Evolutionary conservation across 2,888 invertebrate genomes (phyloP), one percentile per base, ranked within the genome.

Genomic region (Ochropacha duplaris): DNA sequence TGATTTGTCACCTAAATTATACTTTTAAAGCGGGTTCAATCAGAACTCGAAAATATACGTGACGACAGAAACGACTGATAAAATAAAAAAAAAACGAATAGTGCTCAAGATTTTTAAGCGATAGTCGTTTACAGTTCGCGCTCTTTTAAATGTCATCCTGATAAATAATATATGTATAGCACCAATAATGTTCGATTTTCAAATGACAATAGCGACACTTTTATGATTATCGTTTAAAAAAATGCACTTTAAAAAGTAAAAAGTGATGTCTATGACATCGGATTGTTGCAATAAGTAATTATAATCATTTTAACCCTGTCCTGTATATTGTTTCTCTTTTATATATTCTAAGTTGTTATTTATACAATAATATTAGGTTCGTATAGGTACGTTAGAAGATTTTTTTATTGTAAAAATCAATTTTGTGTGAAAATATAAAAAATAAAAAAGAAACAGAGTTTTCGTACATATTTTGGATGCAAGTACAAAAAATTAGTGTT

Each of bases 251-350:
- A 71, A 66, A n/a, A 74, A 68, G 69, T 71, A 71, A 68, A 68
- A 68, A 61, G 63, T 72, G 81, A 75, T 83, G 85, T 86, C 82
- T 73, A 73, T 74, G 84, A 81, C 83, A 75, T 81, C 79, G 83
- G 68, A 61, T 66, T 61, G 86, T 87, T 88, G 90, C 90, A 90
- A 90, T 90, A 90, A 88, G 81, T 86, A 84, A 79, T 73, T 67
- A 71, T 70, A 68, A 70, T 62, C 61, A 64, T 72, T 68, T 59
- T 65, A 66, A 60, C 66, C 67, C 68, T 58, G 64, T 31, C 56
- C 55, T 61, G 57, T 55, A 49, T 44, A 44, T 44, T 44, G 44
- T 44, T 44, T 44, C 44, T 44, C 78, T 63, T 75, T 76, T 75
- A 71, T 60, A 63, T 66, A 57, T 60, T 59, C 26, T 83, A 76